These are phyloP conservation scores for Marronus borbonicus DNA, from an alignment of 2,888 invertebrate species.

Conservation along the genomic window DNA sequence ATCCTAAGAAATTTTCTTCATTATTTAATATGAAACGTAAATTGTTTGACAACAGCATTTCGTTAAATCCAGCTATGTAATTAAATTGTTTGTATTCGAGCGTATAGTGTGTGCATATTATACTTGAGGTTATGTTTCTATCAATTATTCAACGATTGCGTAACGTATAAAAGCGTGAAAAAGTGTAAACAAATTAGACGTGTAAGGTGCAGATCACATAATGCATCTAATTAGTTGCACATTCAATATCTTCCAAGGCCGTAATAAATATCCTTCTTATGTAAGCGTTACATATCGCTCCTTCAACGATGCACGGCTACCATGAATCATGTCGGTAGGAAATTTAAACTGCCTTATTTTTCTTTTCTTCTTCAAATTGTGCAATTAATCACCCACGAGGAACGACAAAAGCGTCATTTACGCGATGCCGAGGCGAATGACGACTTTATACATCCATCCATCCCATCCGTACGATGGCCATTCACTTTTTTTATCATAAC, in stretches of 20 bases:
- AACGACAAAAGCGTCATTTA: constrained; percentile 23
- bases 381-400: constrained; percentile 32
- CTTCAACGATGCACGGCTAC: neutral
- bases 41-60: no score
- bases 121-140: neutral
- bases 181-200: constrained; percentile 17
- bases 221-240: constrained; percentile 19
- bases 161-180: constrained; percentile 16
- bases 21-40: no score
- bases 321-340: neutral
- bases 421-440: constrained; percentile 24
- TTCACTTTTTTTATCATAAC: constrained; percentile 15
- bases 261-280: constrained; percentile 10
- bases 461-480: neutral
- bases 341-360: constrained; percentile 26
- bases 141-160: neutral
- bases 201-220: constrained; percentile 9
- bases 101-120: no score
- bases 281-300: constrained; percentile 24
- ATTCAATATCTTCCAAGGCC: constrained; percentile 22
- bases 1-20: no score
- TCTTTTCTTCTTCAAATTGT: constrained; percentile 27
- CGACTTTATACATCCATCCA: constrained; percentile 18
- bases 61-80: no score
- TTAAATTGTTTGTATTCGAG: no score